These are phyloP conservation scores for Heteractis magnifica DNA, from an alignment of 92 coral and sea anemone species.

Conservation along the genomic window DNA sequence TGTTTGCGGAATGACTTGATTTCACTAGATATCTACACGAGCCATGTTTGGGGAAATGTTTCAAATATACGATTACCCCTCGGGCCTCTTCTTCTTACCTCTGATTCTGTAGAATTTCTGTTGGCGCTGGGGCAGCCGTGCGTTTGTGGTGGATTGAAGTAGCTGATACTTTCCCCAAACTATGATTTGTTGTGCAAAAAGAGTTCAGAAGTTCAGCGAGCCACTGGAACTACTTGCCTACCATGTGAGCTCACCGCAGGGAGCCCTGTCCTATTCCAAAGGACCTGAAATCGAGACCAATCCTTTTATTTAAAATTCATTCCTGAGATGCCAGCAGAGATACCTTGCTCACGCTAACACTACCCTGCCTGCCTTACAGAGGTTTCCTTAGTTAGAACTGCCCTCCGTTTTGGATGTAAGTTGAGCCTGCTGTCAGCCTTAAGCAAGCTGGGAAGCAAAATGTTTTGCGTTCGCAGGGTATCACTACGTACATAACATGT, in stretches of 20 bases:
- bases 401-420: no score
- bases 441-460: no score
- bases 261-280: constrained; percentile 7
- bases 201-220: no score
- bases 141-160: background rate
- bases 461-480: no score
- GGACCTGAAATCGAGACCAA: constrained; percentile 1
- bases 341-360: no score
- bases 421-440: no score
- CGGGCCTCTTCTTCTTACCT: background rate
- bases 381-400: no score
- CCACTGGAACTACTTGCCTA: background rate
- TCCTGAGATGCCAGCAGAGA: background rate
- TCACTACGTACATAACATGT: no score
- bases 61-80: background rate
- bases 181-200: constrained; percentile 8
- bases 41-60: background rate
- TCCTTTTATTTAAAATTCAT: background rate
- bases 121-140: background rate
- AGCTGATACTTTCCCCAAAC: background rate
- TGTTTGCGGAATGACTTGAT: no score
- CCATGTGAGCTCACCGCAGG: constrained; percentile 15
- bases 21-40: no score
- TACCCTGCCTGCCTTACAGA: no score
- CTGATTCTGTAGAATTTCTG: background rate